Conservation (phyloP, 2,888 invertebrate species). For the Zonitis immaculata region DNA sequence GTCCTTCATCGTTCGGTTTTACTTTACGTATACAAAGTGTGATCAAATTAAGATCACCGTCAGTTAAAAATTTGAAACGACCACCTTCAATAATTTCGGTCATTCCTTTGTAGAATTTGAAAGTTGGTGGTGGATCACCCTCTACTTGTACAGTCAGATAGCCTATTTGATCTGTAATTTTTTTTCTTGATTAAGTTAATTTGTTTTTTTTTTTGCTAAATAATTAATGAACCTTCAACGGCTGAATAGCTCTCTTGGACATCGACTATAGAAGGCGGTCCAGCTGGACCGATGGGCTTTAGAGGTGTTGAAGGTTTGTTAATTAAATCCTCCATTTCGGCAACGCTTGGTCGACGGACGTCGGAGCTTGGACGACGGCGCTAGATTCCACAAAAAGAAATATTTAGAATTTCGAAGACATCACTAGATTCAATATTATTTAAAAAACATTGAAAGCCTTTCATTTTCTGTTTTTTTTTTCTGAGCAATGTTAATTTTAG, state of each 20-base stretch:
- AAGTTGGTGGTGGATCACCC: constrained; percentile 91
- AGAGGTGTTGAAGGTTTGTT: constrained; percentile 89
- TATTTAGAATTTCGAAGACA: constrained; percentile 5
- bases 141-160: constrained; percentile 91
- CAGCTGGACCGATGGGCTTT: constrained; percentile 70
- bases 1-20: constrained; percentile 95
- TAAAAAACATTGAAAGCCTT: constrained; percentile 15
- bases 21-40: constrained; percentile 94
- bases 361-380: constrained; percentile 86
- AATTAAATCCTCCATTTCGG: constrained; percentile 84
- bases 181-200: neutral
- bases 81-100: constrained; percentile 93
- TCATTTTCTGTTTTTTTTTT: too few relatives aligned
- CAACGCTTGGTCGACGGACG: constrained; percentile 82
- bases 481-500: constrained; percentile 14
- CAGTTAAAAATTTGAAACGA: constrained; percentile 90
- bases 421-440: constrained; percentile 1
- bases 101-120: constrained; percentile 93
- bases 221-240: constrained; percentile 73
- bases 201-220: neutral
- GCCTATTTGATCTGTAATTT: constrained; percentile 74
- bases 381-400: constrained; percentile 46
- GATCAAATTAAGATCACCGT: constrained; percentile 87
- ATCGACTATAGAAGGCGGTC: constrained; percentile 83
- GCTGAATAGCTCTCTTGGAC: constrained; percentile 94